Conservation (phyloP, 2,888 invertebrate species). For the Loripinus fragilis region DNA sequence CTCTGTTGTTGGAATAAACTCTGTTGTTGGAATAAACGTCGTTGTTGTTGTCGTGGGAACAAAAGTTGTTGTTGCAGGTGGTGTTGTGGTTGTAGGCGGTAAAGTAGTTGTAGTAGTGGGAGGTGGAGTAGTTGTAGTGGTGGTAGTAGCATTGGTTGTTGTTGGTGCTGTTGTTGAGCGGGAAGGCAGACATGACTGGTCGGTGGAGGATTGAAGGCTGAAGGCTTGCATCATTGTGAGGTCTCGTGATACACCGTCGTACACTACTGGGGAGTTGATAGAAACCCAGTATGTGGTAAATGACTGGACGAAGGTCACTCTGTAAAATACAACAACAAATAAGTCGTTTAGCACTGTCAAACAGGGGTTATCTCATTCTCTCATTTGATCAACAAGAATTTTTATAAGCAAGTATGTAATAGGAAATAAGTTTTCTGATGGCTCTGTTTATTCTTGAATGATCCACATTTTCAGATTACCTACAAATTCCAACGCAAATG, state of each 20-base stretch:
- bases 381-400: too few species aligned
- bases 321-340: slow-evolving; percentile 42
- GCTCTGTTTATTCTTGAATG: too few species aligned
- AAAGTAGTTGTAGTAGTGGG: slow-evolving; percentile 23
- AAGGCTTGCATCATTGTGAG: slow-evolving; percentile 59
- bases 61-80: slow-evolving; percentile 15
- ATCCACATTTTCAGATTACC: too few species aligned
- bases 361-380: too few species aligned
- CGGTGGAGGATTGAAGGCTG: slow-evolving; percentile 52
- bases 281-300: slow-evolving; percentile 70
- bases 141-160: slow-evolving; percentile 28
- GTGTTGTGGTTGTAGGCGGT: slow-evolving; percentile 20
- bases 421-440: too few species aligned
- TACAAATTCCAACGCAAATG: too few species aligned
- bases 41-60: slow-evolving; percentile 22
- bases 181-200: slow-evolving; percentile 50
- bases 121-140: slow-evolving; percentile 14
- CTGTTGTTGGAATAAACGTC: slow-evolving; percentile 13
- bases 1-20: slow-evolving; percentile 24
- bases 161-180: slow-evolving; percentile 25
- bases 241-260: slow-evolving; percentile 63
- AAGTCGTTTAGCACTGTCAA: too few species aligned
- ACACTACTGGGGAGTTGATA: slow-evolving; percentile 73
- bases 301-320: slow-evolving; percentile 70
- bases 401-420: too few species aligned